Percentiles rank a stretch among this genome's conserved stretches.
Conservation (phyloP, 2,888 invertebrate genomes). For the Rhogogaster chlorosoma region DNA sequence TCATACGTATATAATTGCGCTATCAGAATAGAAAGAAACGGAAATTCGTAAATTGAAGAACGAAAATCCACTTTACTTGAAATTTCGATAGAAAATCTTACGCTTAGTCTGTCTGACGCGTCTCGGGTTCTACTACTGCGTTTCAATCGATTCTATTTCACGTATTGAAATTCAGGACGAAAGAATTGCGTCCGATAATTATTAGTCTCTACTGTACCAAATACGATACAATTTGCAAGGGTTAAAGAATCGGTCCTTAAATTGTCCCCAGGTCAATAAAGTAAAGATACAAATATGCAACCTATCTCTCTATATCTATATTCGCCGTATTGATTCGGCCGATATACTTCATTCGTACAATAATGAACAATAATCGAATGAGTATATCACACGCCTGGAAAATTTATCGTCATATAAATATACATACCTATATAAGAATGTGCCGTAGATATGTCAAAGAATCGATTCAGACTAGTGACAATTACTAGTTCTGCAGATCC, state of each 20-base stretch:
- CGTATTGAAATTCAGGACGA: neutral
- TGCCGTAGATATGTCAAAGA: neutral
- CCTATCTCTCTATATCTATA: neutral
- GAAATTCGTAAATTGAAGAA: too few relatives aligned
- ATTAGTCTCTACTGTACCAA: neutral
- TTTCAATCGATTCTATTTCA: neutral
- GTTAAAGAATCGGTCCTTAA: neutral
- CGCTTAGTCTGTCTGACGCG: neutral
- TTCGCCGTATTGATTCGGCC: neutral
- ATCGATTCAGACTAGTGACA: neutral
- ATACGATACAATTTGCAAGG: neutral
- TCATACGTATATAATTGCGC: neutral
- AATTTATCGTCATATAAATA: neutral
- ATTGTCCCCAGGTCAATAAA: neutral
- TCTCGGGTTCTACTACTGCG: neutral
- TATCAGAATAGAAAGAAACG: too few relatives aligned
- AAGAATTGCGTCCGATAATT: neutral
- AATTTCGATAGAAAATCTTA: neutral
- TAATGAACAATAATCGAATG: neutral
- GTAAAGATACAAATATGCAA: neutral
- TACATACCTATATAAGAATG: neutral
- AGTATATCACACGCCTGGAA: neutral
- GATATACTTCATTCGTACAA: neutral
- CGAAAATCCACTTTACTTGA: neutral
- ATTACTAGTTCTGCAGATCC: neutral